Conservation (phyloP, 2,888 invertebrate genomes). For the Dasypogon diadema region DNA sequence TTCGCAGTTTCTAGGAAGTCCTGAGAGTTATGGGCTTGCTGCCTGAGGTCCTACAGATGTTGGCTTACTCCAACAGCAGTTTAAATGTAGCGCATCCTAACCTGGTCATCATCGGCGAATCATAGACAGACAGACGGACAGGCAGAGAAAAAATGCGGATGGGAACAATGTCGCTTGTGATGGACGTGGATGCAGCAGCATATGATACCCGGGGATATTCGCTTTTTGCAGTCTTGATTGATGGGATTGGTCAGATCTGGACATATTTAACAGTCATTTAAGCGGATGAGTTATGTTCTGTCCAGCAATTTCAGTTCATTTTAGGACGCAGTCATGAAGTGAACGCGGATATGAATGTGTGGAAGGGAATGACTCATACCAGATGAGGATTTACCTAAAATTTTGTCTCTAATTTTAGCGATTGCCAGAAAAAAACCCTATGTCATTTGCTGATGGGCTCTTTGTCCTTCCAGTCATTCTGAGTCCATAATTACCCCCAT, state of each 20-base stretch:
- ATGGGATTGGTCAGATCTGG: slow-evolving; percentile 23
- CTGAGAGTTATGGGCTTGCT: slow-evolving; percentile 35
- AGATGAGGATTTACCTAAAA: not conserved
- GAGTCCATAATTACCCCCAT: not conserved
- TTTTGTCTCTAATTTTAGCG: not conserved
- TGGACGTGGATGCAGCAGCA: slow-evolving; percentile 14
- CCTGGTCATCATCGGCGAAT: slow-evolving; percentile 33
- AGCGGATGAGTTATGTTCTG: slow-evolving; percentile 23
- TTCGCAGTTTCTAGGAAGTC: slow-evolving; percentile 29
- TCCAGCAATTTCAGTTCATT: slow-evolving; percentile 1
- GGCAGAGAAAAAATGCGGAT: slow-evolving; percentile 16
- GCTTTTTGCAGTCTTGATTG: slow-evolving; percentile 25
- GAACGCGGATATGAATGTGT: not conserved
- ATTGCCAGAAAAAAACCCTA: not conserved
- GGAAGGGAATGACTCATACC: not conserved
- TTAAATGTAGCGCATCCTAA: slow-evolving; percentile 45
- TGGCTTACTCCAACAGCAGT: slow-evolving; percentile 22
- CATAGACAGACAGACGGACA: slow-evolving; percentile 5
- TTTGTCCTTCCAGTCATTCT: not conserved
- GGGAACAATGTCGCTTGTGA: slow-evolving; percentile 18
- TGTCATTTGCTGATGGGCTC: not conserved
- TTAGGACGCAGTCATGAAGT: too few relatives aligned
- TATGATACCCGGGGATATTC: slow-evolving; percentile 22
- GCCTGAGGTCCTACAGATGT: slow-evolving; percentile 43
- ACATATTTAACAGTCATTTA: slow-evolving; percentile 48